Evolutionary conservation across 2,888 invertebrate genomes (phyloP).

Genomic region (Netelia virgata): DNA sequence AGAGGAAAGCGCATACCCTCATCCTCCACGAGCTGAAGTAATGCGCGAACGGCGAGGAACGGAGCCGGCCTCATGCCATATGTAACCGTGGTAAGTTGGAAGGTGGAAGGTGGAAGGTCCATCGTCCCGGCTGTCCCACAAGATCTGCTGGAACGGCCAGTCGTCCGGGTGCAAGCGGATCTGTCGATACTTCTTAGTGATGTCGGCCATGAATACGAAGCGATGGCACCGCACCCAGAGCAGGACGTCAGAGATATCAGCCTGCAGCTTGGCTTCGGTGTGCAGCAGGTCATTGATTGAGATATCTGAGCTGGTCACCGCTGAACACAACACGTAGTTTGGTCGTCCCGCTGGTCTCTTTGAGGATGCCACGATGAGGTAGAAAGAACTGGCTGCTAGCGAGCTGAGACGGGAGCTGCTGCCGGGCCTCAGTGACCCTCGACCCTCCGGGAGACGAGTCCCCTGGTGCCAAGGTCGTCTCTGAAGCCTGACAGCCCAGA

Average conservation of each 20-base stretch:
- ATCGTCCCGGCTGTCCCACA: slow-evolving; percentile 73
- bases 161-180: slow-evolving; percentile 67
- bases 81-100: slow-evolving; percentile 59
- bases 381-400: slow-evolving; percentile 42
- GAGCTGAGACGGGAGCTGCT: not conserved
- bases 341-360: slow-evolving; percentile 28
- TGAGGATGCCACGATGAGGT: slow-evolving; percentile 55
- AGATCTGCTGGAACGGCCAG: slow-evolving; percentile 77
- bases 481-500: too few relatives aligned
- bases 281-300: slow-evolving; percentile 54
- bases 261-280: slow-evolving; percentile 54
- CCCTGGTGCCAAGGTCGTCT: not conserved
- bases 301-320: slow-evolving; percentile 37
- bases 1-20: slow-evolving; percentile 57
- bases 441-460: too few relatives aligned
- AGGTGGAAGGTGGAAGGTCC: not conserved
- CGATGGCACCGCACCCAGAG: slow-evolving; percentile 38
- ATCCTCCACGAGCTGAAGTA: slow-evolving; percentile 58
- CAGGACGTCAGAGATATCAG: slow-evolving; percentile 56
- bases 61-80: slow-evolving; percentile 59
- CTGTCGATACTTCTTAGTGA: slow-evolving; percentile 66
- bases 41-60: slow-evolving; percentile 45
- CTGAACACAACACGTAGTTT: slow-evolving; percentile 60
- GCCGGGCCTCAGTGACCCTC: not conserved
- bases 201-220: slow-evolving; percentile 59